Evolutionary conservation across 1,140 invertebrate species (phyloP).

Genomic region (Brachionus rubens): DNA sequence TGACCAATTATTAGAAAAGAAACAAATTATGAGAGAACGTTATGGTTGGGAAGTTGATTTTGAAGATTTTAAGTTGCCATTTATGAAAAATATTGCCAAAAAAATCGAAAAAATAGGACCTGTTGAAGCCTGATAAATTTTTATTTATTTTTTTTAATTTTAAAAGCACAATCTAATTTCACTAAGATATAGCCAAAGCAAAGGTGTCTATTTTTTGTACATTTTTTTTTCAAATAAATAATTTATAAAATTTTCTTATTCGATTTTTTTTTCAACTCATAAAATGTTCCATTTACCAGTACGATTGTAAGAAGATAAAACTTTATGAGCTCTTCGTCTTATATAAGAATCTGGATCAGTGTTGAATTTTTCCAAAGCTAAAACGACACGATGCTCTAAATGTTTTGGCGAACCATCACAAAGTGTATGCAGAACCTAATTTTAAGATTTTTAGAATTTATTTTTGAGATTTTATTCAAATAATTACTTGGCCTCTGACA

Average conservation of each 20-base stretch:
- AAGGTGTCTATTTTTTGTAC: constrained; percentile 21
- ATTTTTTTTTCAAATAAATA: neutral
- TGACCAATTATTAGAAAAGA: constrained; percentile 51
- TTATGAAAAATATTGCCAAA: constrained; percentile 55
- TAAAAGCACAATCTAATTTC: constrained; percentile 10
- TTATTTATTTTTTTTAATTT: too few relatives aligned
- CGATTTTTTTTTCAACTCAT: too few relatives aligned
- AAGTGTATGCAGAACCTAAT: constrained; percentile 53
- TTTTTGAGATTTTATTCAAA: too few relatives aligned
- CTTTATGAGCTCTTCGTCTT: constrained; percentile 55
- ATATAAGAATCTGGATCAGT: constrained; percentile 53
- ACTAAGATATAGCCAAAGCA: neutral
- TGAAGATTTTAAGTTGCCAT: constrained; percentile 60
- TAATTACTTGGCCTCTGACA: constrained; percentile 53
- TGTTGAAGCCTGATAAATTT: constrained; percentile 31
- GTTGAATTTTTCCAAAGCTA: constrained; percentile 55
- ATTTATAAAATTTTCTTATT: too few relatives aligned
- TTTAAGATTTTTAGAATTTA: too few relatives aligned
- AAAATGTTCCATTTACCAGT: constrained; percentile 58
- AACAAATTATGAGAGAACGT: constrained; percentile 1
- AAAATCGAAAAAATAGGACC: constrained; percentile 48
- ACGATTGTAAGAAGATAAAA: constrained; percentile 52
- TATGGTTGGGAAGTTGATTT: constrained; percentile 60
- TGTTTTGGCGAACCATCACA: constrained; percentile 57
- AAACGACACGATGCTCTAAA: constrained; percentile 52